Evolutionary conservation across 2,888 invertebrate genomes (phyloP), one percentile per base, ranked within the genome.

Genomic region (Drosophila lacicola): DNA sequence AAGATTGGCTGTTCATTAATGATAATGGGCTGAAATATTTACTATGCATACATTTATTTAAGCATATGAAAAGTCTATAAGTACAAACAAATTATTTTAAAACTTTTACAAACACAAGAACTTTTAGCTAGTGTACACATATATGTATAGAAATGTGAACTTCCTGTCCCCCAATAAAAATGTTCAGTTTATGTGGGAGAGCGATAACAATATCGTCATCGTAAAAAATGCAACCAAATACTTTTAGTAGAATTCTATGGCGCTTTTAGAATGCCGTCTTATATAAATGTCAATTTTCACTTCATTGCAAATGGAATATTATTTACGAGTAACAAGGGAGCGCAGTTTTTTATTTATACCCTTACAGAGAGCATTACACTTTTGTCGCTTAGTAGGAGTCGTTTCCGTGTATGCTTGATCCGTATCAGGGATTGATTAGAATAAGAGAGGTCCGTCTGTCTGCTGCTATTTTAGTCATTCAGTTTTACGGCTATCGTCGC

Each of bases 201-300:
- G 41, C 57, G 74, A 75, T 75, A 76, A 69, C 60, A 68, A 74
- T 64, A 64, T 64, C 68, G 61, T 64, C 14, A 73, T 44, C 57
- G 36, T 42, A 64, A 58, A 49, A 62, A 68, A 49, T 55, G 44
- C 54, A 50, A 63, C 63, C 42, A 60, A 78, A 67, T 47, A 45
- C 56, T 56, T 55, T 10, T n/a, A 34, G 62, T 60, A 53, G 39
- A 5, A 10, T 42, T 74, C 55, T 44, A 36, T 45, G 58, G 58
- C 44, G 44, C 62, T 21, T 39, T 47, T 33, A 46, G 13, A 61
- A 42, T 11, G 34, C 37, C 47, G 41, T 42, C 58, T 63, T 63
- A 54, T 53, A 62, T 54, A 68, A 80, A 80, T 69, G 55, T 73
- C 66, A 56, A 60, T 82, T 82, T 73, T 70, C 67, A 74, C 73